Evolutionary conservation across 2,113 vertebrate genomes (phyloP), one percentile per base, ranked within the genome.

Genomic region (Labeo rohita): DNA sequence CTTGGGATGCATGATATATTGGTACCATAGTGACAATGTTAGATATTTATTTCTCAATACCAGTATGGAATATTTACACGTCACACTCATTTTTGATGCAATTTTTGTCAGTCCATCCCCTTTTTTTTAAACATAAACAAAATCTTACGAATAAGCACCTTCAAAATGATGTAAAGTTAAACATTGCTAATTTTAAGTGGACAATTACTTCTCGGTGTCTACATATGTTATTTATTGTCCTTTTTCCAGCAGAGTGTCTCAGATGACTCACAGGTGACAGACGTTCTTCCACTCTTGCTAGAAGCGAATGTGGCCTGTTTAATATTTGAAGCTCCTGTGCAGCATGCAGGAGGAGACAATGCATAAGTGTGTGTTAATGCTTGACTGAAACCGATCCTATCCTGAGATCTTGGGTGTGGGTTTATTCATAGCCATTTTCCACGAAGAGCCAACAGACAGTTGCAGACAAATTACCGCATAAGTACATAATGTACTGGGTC

Each of bases 251-350:
- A 43, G 66, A 87, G 54, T 47, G 70, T 70, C 50, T 70, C 15
- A 0, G 28, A 59, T 85, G 66, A 76, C 47, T 82, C 23, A 1
- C 79, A 65, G 15, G 23, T 13, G 10, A 81, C 47, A 80, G 77
- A 47, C 7, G 43, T 80, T 70, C 68, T 75, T 86, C 74, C 61
- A 68, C 84, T 50, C 12, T 16, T 45, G 84, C 76, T 45, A 80
- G 83, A 12, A 61, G 61, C 70, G 52, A 84, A 65, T 34, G 86
- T 81, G 49, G 84, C 83, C 68, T 78, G 59, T 34, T 43, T 70
- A 94, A 94, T 93, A 92, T 93, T 93, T 93, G 87, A 92, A 87
- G 81, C 23, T 16, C 43, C 34, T 47, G 39, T 75, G 66, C 76
- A 16, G 54, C 23, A 23, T 13, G 13, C 45, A 52, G 74, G 23